Percentiles rank a stretch among this genome's conserved stretches.
These are phyloP conservation scores for Nephotettix cincticeps DNA, from an alignment of 1,140 invertebrate genomes.

Conservation along the genomic window DNA sequence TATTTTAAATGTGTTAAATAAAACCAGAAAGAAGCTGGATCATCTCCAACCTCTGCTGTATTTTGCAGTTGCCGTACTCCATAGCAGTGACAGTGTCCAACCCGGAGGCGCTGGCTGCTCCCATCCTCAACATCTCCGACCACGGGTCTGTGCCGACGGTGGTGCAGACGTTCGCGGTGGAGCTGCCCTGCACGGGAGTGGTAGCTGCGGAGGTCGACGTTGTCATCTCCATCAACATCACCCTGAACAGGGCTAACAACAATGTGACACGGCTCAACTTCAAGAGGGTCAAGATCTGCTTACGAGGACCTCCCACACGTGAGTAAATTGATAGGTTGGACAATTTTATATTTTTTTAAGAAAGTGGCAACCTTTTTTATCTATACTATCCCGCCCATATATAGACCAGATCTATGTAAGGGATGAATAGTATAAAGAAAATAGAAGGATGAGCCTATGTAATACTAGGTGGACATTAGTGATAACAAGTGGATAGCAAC, in stretches of 20 bases:
- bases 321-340: not conserved
- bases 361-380: too few relatives aligned
- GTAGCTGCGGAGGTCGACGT: constrained; percentile 82
- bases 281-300: constrained; percentile 81
- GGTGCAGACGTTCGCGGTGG: constrained; percentile 75
- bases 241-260: constrained; percentile 58
- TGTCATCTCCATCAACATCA: constrained; percentile 80
- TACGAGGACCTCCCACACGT: constrained; percentile 54
- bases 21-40: too few relatives aligned
- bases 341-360: too few relatives aligned
- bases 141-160: constrained; percentile 75
- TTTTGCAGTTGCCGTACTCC: constrained; percentile 76
- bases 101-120: constrained; percentile 66
- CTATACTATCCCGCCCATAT: too few relatives aligned
- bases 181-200: constrained; percentile 77
- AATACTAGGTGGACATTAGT: too few relatives aligned
- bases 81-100: constrained; percentile 59
- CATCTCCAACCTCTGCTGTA: too few relatives aligned
- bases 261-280: constrained; percentile 79
- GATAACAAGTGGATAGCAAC: too few relatives aligned
- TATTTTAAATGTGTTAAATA: too few relatives aligned
- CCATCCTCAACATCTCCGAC: constrained; percentile 77
- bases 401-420: too few relatives aligned
- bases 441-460: too few relatives aligned
- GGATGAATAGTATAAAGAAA: too few relatives aligned